Base-by-base conservation (phyloP, 2,797 vertebrate species). In the Lophius americanus region DNA sequence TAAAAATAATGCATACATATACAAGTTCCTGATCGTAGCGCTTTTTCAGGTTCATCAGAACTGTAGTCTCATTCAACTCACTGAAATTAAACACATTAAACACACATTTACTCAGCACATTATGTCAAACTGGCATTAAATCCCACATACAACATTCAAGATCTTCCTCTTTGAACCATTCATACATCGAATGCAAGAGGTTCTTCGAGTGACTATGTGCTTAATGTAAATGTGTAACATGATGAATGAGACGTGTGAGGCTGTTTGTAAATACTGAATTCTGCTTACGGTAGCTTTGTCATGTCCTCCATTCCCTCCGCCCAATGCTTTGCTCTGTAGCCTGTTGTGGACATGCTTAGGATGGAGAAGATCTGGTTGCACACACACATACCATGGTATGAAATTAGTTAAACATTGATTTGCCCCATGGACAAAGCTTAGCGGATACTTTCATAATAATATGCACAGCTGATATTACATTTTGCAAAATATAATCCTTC, bases 281-380 rank as follows among this genome's bases (percentile, higher is more conserved):
- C 13, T 72, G 72, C 97, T 96, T 92, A 99, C 98, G 95, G 94
- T 82, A 98, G 87, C 82, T 98, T 96, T 6, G 96, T 99, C 96
- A 99, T 94, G 88, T 99, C 97, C 81, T 99, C 97, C 91, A 96
- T 91, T 9, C 95, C 96, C 0, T 96, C 95, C 2, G 94, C 95
- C 83, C 93, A 93, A 62, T 80, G 82, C 41, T 92, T 93, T 54
- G 93, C 91, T 33, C 92, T 91, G 84, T 94, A 91, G 60, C 90
- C 75, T 67, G 92, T 11, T 2, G 94, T 92, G 0, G 95, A 94
- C 83, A 96, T 91, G 85, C 92, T 96, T 72, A 95, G 90, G 78
- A 96, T 89, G 0, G 95, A 93, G 85, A 96, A 96, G 93, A 99
- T 96, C 98, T 99, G 84, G 1, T 82, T 64, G 81, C 69, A 79